Conservation (phyloP, 2,888 invertebrate genomes). For the Meta bourneti region DNA sequence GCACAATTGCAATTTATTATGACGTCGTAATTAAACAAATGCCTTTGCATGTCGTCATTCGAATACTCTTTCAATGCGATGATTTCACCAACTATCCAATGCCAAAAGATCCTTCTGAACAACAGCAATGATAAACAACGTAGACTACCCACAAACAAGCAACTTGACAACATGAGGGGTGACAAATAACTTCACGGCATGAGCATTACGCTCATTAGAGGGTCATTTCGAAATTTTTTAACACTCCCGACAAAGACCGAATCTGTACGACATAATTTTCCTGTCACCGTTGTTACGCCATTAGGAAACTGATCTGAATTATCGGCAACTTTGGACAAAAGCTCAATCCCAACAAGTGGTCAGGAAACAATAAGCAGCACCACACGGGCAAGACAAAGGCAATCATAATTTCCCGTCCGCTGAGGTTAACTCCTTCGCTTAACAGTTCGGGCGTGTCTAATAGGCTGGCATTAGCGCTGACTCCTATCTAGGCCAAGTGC, state of each 20-base stretch:
- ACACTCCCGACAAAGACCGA: background rate
- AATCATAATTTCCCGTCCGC: constrained; percentile 12
- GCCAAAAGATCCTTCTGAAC: too few species aligned
- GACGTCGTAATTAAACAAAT: too few species aligned
- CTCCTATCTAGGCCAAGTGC: constrained; percentile 60
- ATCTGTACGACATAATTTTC: background rate
- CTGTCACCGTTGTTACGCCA: background rate
- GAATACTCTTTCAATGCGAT: too few species aligned
- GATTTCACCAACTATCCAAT: too few species aligned
- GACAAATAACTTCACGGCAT: background rate
- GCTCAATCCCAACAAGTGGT: constrained; percentile 6
- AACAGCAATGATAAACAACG: too few species aligned
- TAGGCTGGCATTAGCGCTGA: constrained; percentile 9
- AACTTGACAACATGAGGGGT: too few species aligned
- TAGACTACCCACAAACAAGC: too few species aligned
- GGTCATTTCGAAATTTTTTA: background rate
- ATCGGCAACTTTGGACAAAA: constrained; percentile 11
- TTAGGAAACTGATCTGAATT: constrained; percentile 10
- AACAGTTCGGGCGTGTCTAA: constrained; percentile 58
- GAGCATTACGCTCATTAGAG: background rate
- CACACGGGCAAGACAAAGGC: background rate
- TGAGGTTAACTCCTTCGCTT: constrained; percentile 29
- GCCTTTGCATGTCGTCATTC: too few species aligned
- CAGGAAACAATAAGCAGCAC: constrained; percentile 5
- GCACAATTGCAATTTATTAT: too few species aligned